Evolutionary conservation across 2,888 invertebrate genomes (phyloP), one percentile per base, ranked within the genome.

Genomic region (Cepaea hortensis): DNA sequence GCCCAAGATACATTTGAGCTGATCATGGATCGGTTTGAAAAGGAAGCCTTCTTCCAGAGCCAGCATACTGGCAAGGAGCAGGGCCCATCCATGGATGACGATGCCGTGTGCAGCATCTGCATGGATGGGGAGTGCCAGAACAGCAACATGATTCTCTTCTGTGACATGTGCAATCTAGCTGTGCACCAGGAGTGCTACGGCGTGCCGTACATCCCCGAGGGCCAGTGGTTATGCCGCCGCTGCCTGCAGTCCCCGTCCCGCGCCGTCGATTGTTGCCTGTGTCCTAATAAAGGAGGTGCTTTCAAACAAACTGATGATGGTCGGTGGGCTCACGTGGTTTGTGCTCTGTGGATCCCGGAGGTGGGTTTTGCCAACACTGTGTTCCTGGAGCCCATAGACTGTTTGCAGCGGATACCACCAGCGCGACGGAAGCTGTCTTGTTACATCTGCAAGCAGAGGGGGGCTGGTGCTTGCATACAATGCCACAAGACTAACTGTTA

Each of bases 111-210:
- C 94, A 98, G 98, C 93, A 99, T 99, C 91, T 99, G 99, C 94
- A 97, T 98, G 96, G 99, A 99, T 92, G 99, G 99, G 3, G 99
- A 99, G 94, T 99, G 99, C 94, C 98, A 99, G 95, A 99, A 99
- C 95, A 98, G 98, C 84, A 99, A 99, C 94, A 99, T 98, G 79
- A 99, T 99, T 91, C 95, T 99, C 83, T 99, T 99, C 95, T 99
- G 99, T 95, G 99, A 99, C 95, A 98, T 99, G 98, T 99, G 99
- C 95, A 99, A 99, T 95, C 95, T 99, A 90, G 98, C 99, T 55
- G 99, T 99, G 20, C 99, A 99, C 95, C 99, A 95, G 95, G 98
- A 99, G 94, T 99, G 99, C 93, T 99, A 99, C 95, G 99, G 99
- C 84, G 98, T 98, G 7, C 98, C 98, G 9, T 98, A 98, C 94